Base-by-base conservation (phyloP, 2,888 invertebrate species). In the Temnothorax unifasciatus region DNA sequence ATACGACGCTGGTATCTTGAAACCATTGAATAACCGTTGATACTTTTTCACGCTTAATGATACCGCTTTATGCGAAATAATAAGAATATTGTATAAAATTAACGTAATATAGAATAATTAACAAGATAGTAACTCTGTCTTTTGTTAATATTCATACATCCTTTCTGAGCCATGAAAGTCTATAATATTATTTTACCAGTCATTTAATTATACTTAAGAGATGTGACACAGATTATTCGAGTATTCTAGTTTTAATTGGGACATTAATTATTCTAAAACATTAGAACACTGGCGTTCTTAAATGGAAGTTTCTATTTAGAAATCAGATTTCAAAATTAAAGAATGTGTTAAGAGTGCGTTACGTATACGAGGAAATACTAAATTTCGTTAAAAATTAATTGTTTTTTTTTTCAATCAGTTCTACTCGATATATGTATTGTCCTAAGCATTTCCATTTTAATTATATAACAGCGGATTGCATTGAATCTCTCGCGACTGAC, bases 21-120 rank as follows among this genome's bases (percentile, higher is more conserved):
- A 47, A 54, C 18, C 18, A 76, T 76, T 38, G 41, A 54, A 66
- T 47, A 77, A 52, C 21, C 3, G n/a, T 25, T 52, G 25, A 52
- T 25, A 38, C 21, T 63, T 50, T 64, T 64, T 76, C 13, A 34
- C 41, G 25, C 21, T 25, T 6, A 21, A 1, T 25, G 18, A 71
- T 21, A 54, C 0, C n/a, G 34, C 34, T 69, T 54, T 38, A 38
- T 38, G n/a, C n/a, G 6, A 69, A 44, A 61, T 38, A 25, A 6
- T 50, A n/a, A 11, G 11, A 73, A 41, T 41, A 13, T 59, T 25
- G 15, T 41, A 25, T 57, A 59, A 25, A 59, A 47, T 75, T 61
- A n/a, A 34, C 29, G 2, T n/a, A 61, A 61, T 15, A 44, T 61
- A 9, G 3, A 15, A 63, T 47, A 50, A 63, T 34, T 34, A 61